These are phyloP conservation scores for Nesogale talazaci DNA, from an alignment of 2,113 vertebrate genomes.

Conservation along the genomic window DNA sequence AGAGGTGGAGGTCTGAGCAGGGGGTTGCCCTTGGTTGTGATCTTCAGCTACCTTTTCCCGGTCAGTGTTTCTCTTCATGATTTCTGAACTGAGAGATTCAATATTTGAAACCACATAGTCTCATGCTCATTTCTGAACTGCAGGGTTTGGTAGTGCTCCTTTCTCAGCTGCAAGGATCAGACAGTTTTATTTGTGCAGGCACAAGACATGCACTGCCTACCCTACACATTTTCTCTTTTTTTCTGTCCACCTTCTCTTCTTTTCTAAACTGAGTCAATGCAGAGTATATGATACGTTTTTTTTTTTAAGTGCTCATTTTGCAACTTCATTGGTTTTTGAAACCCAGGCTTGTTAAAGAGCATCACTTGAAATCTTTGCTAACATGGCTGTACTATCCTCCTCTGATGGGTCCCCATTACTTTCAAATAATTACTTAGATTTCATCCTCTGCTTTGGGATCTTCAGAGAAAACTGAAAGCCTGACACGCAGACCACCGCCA, in stretches of 20 bases:
- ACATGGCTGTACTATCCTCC: neutral
- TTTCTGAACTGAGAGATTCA: neutral
- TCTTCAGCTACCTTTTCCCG: neutral
- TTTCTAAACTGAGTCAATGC: slow-evolving; percentile 16
- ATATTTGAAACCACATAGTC: neutral
- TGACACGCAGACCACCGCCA: slow-evolving; percentile 28
- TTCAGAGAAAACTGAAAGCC: slow-evolving; percentile 21
- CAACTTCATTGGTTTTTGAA: neutral
- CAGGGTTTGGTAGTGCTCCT: neutral
- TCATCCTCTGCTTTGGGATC: slow-evolving; percentile 37
- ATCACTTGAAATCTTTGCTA: neutral
- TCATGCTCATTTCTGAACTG: neutral
- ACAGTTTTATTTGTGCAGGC: neutral
- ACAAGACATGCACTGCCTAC: neutral
- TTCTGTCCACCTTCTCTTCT: neutral
- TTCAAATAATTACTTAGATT: slow-evolving; percentile 38
- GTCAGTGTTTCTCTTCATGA: neutral
- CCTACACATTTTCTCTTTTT: neutral
- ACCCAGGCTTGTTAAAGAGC: neutral
- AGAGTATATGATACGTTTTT: neutral
- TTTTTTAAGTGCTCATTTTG: slow-evolving; percentile 11
- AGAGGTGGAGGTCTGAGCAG: neutral
- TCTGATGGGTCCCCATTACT: neutral
- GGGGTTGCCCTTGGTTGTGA: neutral
- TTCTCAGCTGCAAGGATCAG: neutral